A percentile compares a stretch with the other conserved stretches of the same genome.
Conservation (phyloP, 1,140 invertebrate genomes). For the Leptinotarsa defecta region DNA sequence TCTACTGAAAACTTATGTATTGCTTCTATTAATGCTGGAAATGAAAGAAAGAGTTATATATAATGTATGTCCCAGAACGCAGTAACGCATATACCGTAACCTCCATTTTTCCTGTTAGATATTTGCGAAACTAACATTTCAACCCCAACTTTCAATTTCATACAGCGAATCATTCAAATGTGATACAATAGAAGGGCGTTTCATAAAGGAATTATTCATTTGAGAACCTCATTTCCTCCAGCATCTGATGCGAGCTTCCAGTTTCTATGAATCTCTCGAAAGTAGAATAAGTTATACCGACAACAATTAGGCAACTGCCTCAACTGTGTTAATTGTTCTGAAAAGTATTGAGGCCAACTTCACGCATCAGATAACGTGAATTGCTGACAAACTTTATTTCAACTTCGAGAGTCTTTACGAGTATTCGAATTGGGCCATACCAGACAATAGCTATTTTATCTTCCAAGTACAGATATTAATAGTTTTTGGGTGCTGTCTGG, state of each 20-base stretch:
- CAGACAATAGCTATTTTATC: not conserved
- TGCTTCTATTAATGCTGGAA: too few relatives aligned
- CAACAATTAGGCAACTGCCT: not conserved
- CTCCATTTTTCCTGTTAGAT: too few relatives aligned
- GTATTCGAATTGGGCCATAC: not conserved
- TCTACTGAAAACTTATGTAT: too few relatives aligned
- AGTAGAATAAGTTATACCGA: not conserved
- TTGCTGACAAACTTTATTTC: not conserved
- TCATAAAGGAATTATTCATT: conserved; percentile 1
- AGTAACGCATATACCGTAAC: too few relatives aligned
- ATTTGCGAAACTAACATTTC: not conserved
- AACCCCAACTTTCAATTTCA: not conserved
- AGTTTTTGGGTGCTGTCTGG: not conserved
- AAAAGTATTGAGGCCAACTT: conserved; percentile 3
- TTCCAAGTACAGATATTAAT: not conserved
- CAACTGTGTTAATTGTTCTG: not conserved
- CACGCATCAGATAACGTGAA: conserved; percentile 5
- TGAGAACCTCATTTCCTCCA: not conserved
- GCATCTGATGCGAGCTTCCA: not conserved
- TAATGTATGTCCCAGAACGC: too few relatives aligned
- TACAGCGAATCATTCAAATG: not conserved
- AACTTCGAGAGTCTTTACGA: not conserved
- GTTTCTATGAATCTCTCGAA: not conserved
- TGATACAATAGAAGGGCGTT: not conserved
- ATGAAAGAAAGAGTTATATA: too few relatives aligned